phyloP scores from a whole-genome alignment of 2,888 invertebrate genomes.

The Cyclophora punctaria region DNA sequence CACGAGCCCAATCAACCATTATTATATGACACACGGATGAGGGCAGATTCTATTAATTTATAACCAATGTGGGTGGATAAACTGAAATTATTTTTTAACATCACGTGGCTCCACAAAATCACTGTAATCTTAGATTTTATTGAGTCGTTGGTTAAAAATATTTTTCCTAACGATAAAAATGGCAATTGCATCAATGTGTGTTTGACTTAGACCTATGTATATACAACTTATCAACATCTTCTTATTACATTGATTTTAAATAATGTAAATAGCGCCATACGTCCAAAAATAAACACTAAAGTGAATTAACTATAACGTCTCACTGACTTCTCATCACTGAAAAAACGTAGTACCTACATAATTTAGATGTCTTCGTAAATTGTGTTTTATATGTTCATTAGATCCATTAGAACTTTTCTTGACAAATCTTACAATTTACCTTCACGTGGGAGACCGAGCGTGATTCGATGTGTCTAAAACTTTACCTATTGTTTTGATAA shows the following conservation, averaged over 20 bases:
- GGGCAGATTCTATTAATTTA: constrained; percentile 74
- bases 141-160: constrained; percentile 37
- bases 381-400: constrained; percentile 45
- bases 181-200: no score
- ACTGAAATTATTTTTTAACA: constrained; percentile 65
- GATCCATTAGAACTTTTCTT: constrained; percentile 25
- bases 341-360: constrained; percentile 10
- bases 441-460: constrained; percentile 41
- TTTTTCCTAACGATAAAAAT: no score
- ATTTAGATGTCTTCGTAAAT: constrained; percentile 52
- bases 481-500: constrained; percentile 69
- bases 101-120: constrained; percentile 38
- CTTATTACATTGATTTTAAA: no score
- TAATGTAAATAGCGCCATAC: no score
- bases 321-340: no score
- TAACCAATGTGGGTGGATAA: constrained; percentile 73
- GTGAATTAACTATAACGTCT: no score
- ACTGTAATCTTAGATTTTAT: constrained; percentile 61
- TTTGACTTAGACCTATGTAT: no score
- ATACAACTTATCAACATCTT: no score
- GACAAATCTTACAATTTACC: constrained; percentile 48
- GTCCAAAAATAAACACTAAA: no score
- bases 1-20: constrained; percentile 66
- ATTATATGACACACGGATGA: constrained; percentile 66
- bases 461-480: constrained; percentile 45